These are phyloP conservation scores for Axinella damicornis DNA, from an alignment of 37 sponge, comb jelly and placozoan genomes.

Conservation along the genomic window DNA sequence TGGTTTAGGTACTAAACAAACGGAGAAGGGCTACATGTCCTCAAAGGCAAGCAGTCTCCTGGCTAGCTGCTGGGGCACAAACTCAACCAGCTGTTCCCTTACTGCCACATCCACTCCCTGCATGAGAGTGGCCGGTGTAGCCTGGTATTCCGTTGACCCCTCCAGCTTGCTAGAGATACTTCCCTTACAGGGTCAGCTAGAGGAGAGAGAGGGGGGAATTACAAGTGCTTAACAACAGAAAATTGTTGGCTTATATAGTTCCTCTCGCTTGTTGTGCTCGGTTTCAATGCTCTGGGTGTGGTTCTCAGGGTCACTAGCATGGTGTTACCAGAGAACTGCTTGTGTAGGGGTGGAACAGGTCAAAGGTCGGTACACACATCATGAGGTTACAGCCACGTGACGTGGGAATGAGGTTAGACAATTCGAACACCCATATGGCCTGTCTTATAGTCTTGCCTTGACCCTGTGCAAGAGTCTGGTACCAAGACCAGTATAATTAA, in stretches of 20 bases:
- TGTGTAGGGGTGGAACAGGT: too few relatives aligned
- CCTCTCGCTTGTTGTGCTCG: conserved; percentile 25
- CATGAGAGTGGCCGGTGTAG: conserved; percentile 43
- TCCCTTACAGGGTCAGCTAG: conserved; percentile 69
- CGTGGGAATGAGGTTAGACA: too few relatives aligned
- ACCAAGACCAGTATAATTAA: too few relatives aligned
- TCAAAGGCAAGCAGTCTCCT: neutral
- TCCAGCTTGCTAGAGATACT: conserved; percentile 50
- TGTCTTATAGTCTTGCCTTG: too few relatives aligned
- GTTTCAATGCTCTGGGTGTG: neutral
- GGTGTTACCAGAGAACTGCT: conserved; percentile 8
- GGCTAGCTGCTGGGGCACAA: conserved; percentile 29
- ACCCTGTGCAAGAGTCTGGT: too few relatives aligned
- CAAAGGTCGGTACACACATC: too few relatives aligned
- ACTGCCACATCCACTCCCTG: conserved; percentile 33
- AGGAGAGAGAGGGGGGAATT: neutral
- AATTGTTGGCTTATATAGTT: neutral
- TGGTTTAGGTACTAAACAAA: too few relatives aligned
- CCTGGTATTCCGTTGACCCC: conserved; percentile 14
- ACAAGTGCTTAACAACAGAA: neutral
- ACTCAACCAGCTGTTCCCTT: conserved; percentile 46
- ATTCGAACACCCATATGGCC: too few relatives aligned
- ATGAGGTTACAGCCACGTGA: too few relatives aligned
- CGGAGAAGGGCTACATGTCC: too few relatives aligned
- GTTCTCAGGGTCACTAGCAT: neutral